These are phyloP conservation scores for Microctenopoma stevenorrisi DNA, from an alignment of 2,797 vertebrate genomes.

Conservation along the genomic window DNA sequence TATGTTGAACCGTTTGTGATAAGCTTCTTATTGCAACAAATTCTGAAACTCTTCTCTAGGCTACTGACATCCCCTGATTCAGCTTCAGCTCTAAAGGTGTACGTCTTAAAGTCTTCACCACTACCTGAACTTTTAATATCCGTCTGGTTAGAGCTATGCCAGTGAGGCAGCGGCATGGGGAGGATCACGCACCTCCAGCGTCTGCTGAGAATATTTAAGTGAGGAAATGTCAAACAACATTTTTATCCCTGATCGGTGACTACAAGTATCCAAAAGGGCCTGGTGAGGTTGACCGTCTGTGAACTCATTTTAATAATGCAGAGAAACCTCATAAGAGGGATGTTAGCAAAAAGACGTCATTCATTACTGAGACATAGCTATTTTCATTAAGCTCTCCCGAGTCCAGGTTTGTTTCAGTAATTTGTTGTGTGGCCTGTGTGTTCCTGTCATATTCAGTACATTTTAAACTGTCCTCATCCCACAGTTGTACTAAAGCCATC, in stretches of 20 bases:
- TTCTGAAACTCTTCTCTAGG: conserved; percentile 15
- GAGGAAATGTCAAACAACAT: conserved; percentile 37
- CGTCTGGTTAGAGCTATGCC: conserved; percentile 30
- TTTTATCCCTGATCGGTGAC: conserved; percentile 27
- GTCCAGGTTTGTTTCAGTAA: background rate
- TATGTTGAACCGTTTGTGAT: conserved; percentile 35
- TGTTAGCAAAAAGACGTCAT: background rate
- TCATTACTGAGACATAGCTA: background rate
- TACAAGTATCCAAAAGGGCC: conserved; percentile 3
- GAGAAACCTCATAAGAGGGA: background rate
- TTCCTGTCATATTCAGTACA: no score
- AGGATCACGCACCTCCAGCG: conserved; percentile 1
- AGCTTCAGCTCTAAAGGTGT: conserved; percentile 36
- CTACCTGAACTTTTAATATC: conserved; percentile 28
- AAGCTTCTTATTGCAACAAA: conserved; percentile 36
- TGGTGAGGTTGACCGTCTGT: background rate
- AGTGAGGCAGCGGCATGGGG: conserved; percentile 35
- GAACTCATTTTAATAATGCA: conserved; percentile 30
- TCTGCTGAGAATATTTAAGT: conserved; percentile 30
- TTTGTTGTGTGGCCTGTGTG: background rate
- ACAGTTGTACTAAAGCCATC: no score
- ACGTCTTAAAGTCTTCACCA: conserved; percentile 27
- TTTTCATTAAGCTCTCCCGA: background rate
- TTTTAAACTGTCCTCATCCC: no score
- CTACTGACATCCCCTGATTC: conserved; percentile 35